phyloP scores from a whole-genome alignment of 2,797 vertebrate species.

The Pelobates cultripes region DNA sequence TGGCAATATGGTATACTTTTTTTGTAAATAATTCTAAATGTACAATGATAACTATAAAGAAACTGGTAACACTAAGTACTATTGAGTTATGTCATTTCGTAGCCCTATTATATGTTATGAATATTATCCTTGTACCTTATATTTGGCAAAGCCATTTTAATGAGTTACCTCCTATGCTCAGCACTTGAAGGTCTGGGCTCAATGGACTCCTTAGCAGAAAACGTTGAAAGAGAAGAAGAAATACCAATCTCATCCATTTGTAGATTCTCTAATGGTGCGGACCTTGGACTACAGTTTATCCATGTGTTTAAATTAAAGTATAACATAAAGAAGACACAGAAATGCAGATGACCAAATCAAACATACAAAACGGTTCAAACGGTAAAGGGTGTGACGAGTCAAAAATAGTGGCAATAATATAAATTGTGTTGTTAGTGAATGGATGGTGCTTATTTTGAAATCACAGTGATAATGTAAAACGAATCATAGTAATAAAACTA shows the following conservation, averaged over 20 bases:
- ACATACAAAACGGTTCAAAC: background rate
- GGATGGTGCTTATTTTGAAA: too few species aligned
- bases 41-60: too few species aligned
- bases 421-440: background rate
- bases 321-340: constrained; percentile 41
- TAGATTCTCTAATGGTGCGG: background rate
- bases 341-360: background rate
- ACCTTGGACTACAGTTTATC: constrained; percentile 48
- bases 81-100: too few species aligned
- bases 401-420: background rate
- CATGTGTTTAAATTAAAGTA: constrained; percentile 52
- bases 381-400: background rate
- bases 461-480: too few species aligned
- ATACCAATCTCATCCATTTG: constrained; percentile 33
- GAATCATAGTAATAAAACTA: too few species aligned
- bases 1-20: too few species aligned
- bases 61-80: too few species aligned
- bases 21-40: too few species aligned
- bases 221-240: constrained; percentile 32
- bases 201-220: constrained; percentile 15
- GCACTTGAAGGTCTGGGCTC: constrained; percentile 33
- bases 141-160: too few species aligned
- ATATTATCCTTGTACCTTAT: too few species aligned
- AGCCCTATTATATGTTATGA: too few species aligned
- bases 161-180: constrained; percentile 63